These are phyloP conservation scores for Trochalopteron elliotii DNA, from an alignment of 2,113 vertebrate genomes.

Conservation along the genomic window DNA sequence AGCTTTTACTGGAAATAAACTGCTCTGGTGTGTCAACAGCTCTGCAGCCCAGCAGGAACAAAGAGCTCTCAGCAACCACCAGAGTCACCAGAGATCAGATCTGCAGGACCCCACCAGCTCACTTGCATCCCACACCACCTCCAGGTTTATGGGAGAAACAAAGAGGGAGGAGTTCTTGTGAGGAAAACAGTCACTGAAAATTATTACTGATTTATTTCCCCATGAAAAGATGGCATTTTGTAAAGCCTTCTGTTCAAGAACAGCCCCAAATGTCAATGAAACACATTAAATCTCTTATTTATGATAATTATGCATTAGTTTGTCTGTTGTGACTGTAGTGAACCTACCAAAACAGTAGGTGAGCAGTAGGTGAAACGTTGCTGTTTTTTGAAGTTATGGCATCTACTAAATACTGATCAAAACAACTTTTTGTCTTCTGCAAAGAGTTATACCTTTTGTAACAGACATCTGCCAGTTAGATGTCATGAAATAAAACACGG, in stretches of 20 bases:
- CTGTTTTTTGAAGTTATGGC: background rate
- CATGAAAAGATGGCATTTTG: background rate
- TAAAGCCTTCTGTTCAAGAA: background rate
- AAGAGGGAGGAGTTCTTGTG: background rate
- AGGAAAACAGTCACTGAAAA: background rate
- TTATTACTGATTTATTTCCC: background rate
- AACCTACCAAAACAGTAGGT: background rate
- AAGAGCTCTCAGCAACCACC: background rate
- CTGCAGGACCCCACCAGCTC: background rate
- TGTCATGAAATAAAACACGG: background rate
- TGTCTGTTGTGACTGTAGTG: background rate
- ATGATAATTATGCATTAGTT: background rate
- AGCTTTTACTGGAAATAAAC: background rate
- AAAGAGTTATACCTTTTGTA: background rate
- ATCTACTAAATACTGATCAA: background rate
- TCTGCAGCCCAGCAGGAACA: background rate
- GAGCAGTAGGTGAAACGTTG: background rate
- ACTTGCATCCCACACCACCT: rapidly evolving
- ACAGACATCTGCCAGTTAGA: background rate
- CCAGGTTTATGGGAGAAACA: background rate
- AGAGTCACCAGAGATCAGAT: background rate
- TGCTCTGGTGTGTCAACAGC: background rate
- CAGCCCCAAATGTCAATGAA: background rate
- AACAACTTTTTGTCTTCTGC: background rate
- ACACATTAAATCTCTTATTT: background rate